Percentiles rank a stretch among this genome's conserved stretches.
Evolutionary conservation across 2,797 vertebrate genomes (phyloP).

Genomic region (Melanotaenia pygmaea): DNA sequence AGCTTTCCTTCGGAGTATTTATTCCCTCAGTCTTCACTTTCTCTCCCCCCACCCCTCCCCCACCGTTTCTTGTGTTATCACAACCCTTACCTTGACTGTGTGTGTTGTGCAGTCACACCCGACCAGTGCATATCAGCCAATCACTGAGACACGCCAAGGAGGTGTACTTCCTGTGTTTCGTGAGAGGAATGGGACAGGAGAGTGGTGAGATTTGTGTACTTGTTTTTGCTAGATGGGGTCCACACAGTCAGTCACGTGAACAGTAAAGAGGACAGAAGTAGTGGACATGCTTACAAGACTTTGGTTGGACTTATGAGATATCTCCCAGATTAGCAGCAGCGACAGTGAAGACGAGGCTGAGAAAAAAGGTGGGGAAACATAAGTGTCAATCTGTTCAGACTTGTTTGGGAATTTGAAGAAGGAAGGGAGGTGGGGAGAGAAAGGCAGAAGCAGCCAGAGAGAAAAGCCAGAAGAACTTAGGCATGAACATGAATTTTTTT

Average conservation of each 20-base stretch:
- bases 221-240: constrained; percentile 37
- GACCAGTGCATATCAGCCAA: constrained; percentile 72
- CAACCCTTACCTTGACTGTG: constrained; percentile 75
- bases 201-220: constrained; percentile 45
- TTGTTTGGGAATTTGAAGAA: constrained; percentile 88
- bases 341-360: constrained; percentile 55
- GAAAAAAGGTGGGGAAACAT: constrained; percentile 78
- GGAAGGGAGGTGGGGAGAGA: constrained; percentile 71
- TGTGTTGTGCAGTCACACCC: constrained; percentile 79
- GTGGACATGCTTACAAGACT: constrained; percentile 25
- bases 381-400: constrained; percentile 87
- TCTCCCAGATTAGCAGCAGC: constrained; percentile 39
- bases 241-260: constrained; percentile 26
- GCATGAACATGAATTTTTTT: constrained; percentile 69
- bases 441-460: constrained; percentile 54
- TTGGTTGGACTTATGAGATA: constrained; percentile 54
- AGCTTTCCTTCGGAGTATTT: constrained; percentile 16
- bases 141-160: constrained; percentile 70
- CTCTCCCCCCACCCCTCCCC: constrained; percentile 48
- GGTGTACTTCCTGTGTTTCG: constrained; percentile 83
- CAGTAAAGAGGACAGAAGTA: constrained; percentile 23
- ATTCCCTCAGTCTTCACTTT: constrained; percentile 31
- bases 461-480: constrained; percentile 58
- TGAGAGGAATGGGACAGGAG: constrained; percentile 62
- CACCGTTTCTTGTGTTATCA: constrained; percentile 46